A percentile compares a stretch with the other conserved stretches of the same genome.
phyloP scores from a whole-genome alignment of 1,140 invertebrate species.

The Drosophila orosa region DNA sequence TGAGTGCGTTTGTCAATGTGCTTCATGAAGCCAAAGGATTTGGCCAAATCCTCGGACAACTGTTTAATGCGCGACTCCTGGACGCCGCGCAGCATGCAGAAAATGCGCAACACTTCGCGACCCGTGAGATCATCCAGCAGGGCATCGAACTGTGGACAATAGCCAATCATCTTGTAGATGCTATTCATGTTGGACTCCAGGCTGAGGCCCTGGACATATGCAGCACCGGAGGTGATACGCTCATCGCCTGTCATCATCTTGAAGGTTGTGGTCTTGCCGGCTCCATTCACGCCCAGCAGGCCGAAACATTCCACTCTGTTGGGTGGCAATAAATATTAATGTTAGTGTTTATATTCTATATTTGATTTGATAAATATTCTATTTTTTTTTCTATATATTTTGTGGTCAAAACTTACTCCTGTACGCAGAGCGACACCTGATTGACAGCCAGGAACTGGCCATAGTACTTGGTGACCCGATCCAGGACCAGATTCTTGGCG shows the following conservation, averaged over 20 bases:
- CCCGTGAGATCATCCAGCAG: constrained; percentile 92
- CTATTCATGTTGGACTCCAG: constrained; percentile 85
- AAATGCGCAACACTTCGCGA: constrained; percentile 90
- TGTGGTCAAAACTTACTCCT: constrained; percentile 61
- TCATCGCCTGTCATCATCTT: constrained; percentile 95
- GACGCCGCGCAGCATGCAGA: constrained; percentile 90
- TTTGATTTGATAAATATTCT: background rate
- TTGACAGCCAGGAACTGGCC: constrained; percentile 88
- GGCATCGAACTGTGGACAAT: constrained; percentile 94
- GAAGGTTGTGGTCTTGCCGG: constrained; percentile 94
- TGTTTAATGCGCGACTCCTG: constrained; percentile 84
- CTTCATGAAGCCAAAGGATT: constrained; percentile 84
- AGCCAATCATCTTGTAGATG: constrained; percentile 88
- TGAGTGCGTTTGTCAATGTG: constrained; percentile 85
- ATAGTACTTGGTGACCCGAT: constrained; percentile 88
- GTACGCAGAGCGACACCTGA: constrained; percentile 87
- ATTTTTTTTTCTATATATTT: background rate
- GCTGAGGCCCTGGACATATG: constrained; percentile 85
- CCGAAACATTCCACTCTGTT: constrained; percentile 93
- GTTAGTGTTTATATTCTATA: background rate
- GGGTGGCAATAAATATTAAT: background rate
- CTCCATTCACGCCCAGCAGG: constrained; percentile 94
- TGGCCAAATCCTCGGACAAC: constrained; percentile 82
- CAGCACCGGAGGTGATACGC: constrained; percentile 85
- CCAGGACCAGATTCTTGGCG: constrained; percentile 82